A percentile compares a stretch with the other conserved stretches of the same genome.
phyloP scores from a whole-genome alignment of 1,140 invertebrate genomes.

The Magallana gigas region DNA sequence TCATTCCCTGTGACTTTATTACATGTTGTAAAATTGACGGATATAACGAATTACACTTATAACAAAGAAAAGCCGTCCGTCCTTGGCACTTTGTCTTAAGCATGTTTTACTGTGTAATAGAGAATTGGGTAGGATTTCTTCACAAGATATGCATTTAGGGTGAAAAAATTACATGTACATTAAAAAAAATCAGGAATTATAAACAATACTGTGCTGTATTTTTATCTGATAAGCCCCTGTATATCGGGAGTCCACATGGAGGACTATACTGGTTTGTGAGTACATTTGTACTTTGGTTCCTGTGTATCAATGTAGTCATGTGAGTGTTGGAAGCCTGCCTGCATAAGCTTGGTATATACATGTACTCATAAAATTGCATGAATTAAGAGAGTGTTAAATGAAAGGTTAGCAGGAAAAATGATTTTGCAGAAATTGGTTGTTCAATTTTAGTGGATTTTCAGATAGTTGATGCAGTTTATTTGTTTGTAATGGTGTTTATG shows the following conservation, averaged over 20 bases:
- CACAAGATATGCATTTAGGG: too few species aligned
- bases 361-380: too few species aligned
- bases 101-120: background rate
- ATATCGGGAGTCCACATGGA: background rate
- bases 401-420: too few species aligned
- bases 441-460: too few species aligned
- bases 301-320: background rate
- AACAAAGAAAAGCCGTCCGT: too few species aligned
- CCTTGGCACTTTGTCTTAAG: background rate
- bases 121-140: background rate
- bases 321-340: background rate
- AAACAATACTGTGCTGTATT: background rate
- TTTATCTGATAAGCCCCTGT: constrained; percentile 23
- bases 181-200: background rate
- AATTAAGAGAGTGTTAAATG: too few species aligned
- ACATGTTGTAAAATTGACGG: too few species aligned
- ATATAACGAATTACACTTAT: too few species aligned
- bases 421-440: too few species aligned
- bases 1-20: too few species aligned
- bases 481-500: too few species aligned
- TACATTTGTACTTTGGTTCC: background rate
- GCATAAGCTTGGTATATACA: constrained; percentile 6
- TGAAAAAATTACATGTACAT: background rate
- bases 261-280: constrained; percentile 21
- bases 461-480: too few species aligned